These are phyloP conservation scores for Netelia inedita DNA, from an alignment of 2,888 invertebrate species.

Conservation along the genomic window DNA sequence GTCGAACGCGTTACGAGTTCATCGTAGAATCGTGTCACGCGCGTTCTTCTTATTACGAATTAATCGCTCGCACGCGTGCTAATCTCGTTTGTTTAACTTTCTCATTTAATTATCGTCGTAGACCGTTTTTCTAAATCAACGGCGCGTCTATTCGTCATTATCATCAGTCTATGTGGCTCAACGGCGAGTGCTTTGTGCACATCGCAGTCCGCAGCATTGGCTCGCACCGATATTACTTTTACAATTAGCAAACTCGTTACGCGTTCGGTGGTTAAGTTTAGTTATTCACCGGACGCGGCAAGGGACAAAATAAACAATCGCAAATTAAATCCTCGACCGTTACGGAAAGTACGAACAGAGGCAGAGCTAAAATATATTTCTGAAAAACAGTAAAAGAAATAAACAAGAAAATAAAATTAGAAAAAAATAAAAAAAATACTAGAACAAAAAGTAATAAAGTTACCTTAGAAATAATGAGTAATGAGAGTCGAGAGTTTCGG, in stretches of 20 bases:
- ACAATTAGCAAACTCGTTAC: neutral
- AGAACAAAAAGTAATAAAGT: slow-evolving; percentile 71
- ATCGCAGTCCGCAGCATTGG: neutral
- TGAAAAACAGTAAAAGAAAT: slow-evolving; percentile 76
- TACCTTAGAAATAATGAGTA: slow-evolving; percentile 49
- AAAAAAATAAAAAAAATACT: slow-evolving; percentile 76
- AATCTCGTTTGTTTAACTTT: neutral
- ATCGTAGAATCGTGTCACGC: slow-evolving; percentile 7
- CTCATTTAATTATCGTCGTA: slow-evolving; percentile 15
- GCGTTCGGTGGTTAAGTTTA: slow-evolving; percentile 29
- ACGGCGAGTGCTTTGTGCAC: slow-evolving; percentile 56
- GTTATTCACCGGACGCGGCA: slow-evolving; percentile 33
- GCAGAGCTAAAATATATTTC: slow-evolving; percentile 79
- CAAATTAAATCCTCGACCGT: slow-evolving; percentile 1
- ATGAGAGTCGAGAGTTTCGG: slow-evolving; percentile 26
- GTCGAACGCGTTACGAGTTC: neutral
- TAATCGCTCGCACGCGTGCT: slow-evolving; percentile 2
- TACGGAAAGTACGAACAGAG: slow-evolving; percentile 64
- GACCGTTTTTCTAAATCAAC: slow-evolving; percentile 47
- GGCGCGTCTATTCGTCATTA: slow-evolving; percentile 68
- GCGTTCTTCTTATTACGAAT: slow-evolving; percentile 13
- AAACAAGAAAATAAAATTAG: slow-evolving; percentile 60
- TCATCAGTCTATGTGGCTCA: slow-evolving; percentile 80
- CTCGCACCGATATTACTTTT: neutral
- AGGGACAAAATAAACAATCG: slow-evolving; percentile 57